Base-by-base conservation (phyloP, 2,113 vertebrate genomes). In the Salvelinus sp. region DNA sequence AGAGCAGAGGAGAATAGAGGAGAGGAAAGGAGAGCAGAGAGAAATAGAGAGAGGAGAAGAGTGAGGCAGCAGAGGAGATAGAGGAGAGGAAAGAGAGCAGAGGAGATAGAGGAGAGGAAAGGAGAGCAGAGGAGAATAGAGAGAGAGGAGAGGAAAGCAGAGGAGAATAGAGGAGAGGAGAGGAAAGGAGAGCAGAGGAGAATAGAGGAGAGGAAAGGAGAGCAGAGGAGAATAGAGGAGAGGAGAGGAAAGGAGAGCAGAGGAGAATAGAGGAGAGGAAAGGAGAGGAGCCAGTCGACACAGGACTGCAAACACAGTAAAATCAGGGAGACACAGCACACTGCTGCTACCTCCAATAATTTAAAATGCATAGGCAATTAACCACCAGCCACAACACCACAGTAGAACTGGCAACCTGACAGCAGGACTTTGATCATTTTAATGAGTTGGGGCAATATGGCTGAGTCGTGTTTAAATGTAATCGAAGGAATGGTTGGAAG, bases 281-380 rank as follows among this genome's bases (percentile, higher is more conserved):
- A 38, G 33, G 6, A 65, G 12, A 25, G 22, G 10, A 63, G 60
- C 7, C 2, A 12, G 63, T 65, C 6, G 28, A 64, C 33, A 3
- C 72, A 64, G 30, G 7, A 6, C 65, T 62, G 20, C 71, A 73
- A 18, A 12, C 57, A 63, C 28, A 14, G 54, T 14, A 73, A 48
- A 65, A 78, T 76, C 72, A 69, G 63, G 66, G 69, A 44, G 9
- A 25, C 18, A 58, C 14, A 70, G 14, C 50, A 79, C 69, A 79
- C 67, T 71, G 69, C 57, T 70, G 12, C 25, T 14, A 30, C 25
- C 16, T 6, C n/a, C 58, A 63, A 83, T 84, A 75, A 85, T 88
- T 54, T 87, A 84, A 89, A 87, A 90, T 89, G 88, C 86, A 86
- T 86, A 88, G 84, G 87, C 86, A 90, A 91, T 90, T 89, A 89